A percentile compares a stretch with the other conserved stretches of the same genome.
Conservation (phyloP, 2,113 vertebrate species). For the Gallinago media region DNA sequence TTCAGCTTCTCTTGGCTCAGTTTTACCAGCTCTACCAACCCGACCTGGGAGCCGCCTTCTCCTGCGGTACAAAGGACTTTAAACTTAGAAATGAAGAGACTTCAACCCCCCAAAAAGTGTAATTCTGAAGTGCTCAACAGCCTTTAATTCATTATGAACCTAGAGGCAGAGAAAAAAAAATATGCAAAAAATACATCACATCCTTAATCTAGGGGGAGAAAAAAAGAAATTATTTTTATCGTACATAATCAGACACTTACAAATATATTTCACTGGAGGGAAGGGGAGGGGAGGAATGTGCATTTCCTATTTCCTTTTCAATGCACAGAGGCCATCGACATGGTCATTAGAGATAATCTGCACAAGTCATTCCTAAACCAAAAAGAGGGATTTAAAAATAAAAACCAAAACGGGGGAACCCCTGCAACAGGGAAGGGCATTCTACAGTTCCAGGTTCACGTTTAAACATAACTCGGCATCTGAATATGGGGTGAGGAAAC, state of each 20-base stretch:
- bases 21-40: background rate
- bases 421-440: background rate
- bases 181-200: constrained; percentile 67
- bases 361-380: constrained; percentile 22
- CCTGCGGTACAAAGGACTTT: background rate
- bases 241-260: constrained; percentile 62
- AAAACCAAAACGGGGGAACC: background rate
- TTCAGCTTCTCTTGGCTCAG: background rate
- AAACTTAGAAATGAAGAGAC: constrained; percentile 67
- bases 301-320: constrained; percentile 23
- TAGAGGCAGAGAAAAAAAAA: constrained; percentile 59
- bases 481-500: background rate
- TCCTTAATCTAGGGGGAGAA: constrained; percentile 33
- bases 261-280: constrained; percentile 5
- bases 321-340: background rate
- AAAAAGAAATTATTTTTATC: constrained; percentile 32
- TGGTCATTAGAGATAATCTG: background rate
- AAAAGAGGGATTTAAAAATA: background rate
- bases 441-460: constrained; percentile 35
- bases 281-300: background rate
- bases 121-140: constrained; percentile 60
- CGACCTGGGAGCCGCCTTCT: background rate
- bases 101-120: background rate
- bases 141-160: constrained; percentile 77
- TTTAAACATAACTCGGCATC: constrained; percentile 9